A percentile compares a stretch with the other conserved stretches of the same genome.
Conservation (phyloP, 2,797 vertebrate genomes). For the Enteromius unitaeniatus region DNA sequence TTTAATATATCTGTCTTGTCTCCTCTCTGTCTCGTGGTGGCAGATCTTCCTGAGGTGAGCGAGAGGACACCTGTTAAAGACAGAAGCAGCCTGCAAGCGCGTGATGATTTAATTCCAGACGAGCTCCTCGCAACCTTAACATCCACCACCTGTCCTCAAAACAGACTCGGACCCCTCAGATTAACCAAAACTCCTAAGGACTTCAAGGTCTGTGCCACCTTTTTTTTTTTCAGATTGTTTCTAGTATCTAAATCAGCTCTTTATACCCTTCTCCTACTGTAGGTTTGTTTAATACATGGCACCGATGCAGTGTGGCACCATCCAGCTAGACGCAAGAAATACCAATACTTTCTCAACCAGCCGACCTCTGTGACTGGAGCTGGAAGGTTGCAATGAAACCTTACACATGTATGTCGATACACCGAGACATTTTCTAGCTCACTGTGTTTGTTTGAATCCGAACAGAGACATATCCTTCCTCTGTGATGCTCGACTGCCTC, state of each 20-base stretch:
- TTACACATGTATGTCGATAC: not conserved
- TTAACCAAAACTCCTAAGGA: constrained; percentile 68
- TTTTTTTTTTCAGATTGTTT: not conserved
- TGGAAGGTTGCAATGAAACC: constrained; percentile 77
- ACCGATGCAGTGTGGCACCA: constrained; percentile 86
- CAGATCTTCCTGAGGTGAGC: constrained; percentile 61
- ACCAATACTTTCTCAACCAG: constrained; percentile 84
- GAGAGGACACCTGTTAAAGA: constrained; percentile 47
- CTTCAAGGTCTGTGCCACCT: constrained; percentile 56
- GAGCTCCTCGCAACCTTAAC: constrained; percentile 82
- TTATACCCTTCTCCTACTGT: constrained; percentile 29
- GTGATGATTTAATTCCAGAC: constrained; percentile 75
- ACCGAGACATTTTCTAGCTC: not conserved
- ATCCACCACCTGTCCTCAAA: constrained; percentile 69
- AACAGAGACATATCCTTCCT: constrained; percentile 89
- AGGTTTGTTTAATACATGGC: constrained; percentile 76
- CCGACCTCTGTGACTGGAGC: constrained; percentile 83
- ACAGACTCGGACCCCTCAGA: constrained; percentile 64
- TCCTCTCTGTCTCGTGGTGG: not conserved
- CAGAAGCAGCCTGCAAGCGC: constrained; percentile 56
- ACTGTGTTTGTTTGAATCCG: constrained; percentile 38
- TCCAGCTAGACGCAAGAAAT: constrained; percentile 78
- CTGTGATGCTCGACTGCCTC: constrained; percentile 72
- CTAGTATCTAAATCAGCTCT: not conserved
- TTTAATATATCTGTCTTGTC: not conserved